Base-by-base conservation (phyloP, 2,113 vertebrate genomes). In the Mus pahari region DNA sequence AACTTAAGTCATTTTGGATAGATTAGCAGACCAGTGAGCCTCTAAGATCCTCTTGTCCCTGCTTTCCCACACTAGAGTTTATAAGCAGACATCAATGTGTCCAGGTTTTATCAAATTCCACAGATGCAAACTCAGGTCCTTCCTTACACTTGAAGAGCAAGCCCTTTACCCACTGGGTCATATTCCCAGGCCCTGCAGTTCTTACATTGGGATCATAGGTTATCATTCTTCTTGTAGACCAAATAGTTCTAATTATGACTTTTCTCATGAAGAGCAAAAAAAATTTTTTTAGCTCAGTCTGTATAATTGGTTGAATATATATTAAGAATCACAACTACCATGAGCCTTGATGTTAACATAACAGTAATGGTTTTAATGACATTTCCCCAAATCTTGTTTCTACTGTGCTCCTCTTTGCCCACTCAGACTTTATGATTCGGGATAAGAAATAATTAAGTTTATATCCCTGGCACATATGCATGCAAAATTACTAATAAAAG, bases 201-300 rank as follows among this genome's bases (percentile, higher is more conserved):
- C 26, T 36, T 66, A 64, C 17, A 33, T 66, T 36, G 10, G 28
- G 8, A 62, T 3, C 64, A 70, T 3, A 24, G 84, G 81, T 86
- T 95, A 87, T 88, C 13, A 39, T 92, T 94, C 17, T 79, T 84
- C 5, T 94, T 93, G 62, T 62, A 89, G 2, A 83, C 11, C 53
- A 89, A 86, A 86, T 95, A 90, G 11, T 68, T 94, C 48, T 92
- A 84, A 81, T 84, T 88, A 83, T 83, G 48, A 86, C 1, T 11
- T 75, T 95, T 94, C 88, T n/a, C 12, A 88, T 77, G 79, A 24
- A 83, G 55, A 96, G 5, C n/a, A 90, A 84, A 97, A 58, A 58
- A 19, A 58, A 55, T n/a, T 31, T n/a, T 36, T 89, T 60, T 28
- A 96, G 45, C 8, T 12, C 39, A 86, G 14, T 0, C 42, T 84